Percentiles rank a stretch among this genome's conserved stretches.
These are phyloP conservation scores for Microtus oregoni DNA, from an alignment of 2,113 vertebrate genomes.

Conservation along the genomic window DNA sequence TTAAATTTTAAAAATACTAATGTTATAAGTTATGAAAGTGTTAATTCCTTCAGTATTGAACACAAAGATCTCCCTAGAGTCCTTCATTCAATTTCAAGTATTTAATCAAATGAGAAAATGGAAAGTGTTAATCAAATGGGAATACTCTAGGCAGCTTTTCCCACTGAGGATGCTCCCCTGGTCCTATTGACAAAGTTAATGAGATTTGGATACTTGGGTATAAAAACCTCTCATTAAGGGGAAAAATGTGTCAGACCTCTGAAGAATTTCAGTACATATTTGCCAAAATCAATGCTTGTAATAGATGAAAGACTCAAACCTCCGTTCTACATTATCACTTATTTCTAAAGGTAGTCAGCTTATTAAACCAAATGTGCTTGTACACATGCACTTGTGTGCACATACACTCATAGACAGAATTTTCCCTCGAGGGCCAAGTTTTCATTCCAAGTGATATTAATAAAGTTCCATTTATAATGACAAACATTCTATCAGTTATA, in stretches of 20 bases:
- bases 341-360: background rate
- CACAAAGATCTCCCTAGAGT: slow-evolving; percentile 8
- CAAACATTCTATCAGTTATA: background rate
- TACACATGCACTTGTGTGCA: background rate
- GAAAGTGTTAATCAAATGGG: slow-evolving; percentile 67
- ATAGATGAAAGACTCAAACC: slow-evolving; percentile 29
- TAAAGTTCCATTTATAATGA: background rate
- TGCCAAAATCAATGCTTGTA: slow-evolving; percentile 11
- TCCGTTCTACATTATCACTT: background rate
- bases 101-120: slow-evolving; percentile 77
- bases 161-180: slow-evolving; percentile 55
- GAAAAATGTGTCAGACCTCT: slow-evolving; percentile 72
- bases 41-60: slow-evolving; percentile 25
- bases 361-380: background rate
- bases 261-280: slow-evolving; percentile 58
- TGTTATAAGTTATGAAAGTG: background rate
- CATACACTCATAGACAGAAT: fast-evolving
- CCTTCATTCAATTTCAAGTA: slow-evolving; percentile 73
- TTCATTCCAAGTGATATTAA: background rate
- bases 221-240: slow-evolving; percentile 67
- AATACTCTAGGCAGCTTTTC: slow-evolving; percentile 65
- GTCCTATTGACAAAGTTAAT: slow-evolving; percentile 78
- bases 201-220: slow-evolving; percentile 74
- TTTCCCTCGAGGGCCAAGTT: background rate
- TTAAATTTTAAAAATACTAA: background rate